Conservation (phyloP, 1,140 invertebrate genomes). For the Trinorchestia longiramus region DNA sequence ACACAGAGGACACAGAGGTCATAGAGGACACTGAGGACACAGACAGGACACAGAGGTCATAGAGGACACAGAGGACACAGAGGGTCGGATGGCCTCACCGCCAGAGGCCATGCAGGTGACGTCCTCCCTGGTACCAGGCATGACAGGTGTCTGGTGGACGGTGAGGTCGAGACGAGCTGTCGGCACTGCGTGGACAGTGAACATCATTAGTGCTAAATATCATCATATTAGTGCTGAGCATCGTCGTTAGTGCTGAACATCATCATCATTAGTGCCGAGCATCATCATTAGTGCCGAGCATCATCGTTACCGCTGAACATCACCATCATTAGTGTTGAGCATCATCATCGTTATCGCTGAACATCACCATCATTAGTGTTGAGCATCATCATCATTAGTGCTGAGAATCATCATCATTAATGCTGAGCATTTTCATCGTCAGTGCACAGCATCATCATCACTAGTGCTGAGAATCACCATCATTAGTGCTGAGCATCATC, state of each 20-base stretch:
- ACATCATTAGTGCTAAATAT: no score
- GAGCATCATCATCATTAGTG: background rate
- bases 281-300: no score
- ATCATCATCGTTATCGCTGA: background rate
- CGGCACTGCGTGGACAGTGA: background rate
- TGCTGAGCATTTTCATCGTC: background rate
- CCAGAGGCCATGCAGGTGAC: slow-evolving; percentile 25
- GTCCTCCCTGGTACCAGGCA: background rate
- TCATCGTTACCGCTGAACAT: no score
- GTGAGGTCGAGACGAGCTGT: slow-evolving; percentile 21
- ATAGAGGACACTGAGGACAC: background rate
- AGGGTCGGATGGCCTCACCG: background rate
- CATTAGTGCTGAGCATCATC: no score
- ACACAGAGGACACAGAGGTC: background rate
- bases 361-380: background rate
- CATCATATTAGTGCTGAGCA: no score
- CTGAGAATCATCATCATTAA: background rate
- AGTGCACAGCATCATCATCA: background rate
- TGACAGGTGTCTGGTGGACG: background rate
- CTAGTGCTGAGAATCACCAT: background rate
- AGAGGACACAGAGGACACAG: background rate
- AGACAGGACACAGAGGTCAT: background rate
- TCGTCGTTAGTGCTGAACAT: no score
- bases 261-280: no score
- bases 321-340: background rate